Conservation (phyloP, 2,113 vertebrate genomes). For the Psilopogon haemacephalus region DNA sequence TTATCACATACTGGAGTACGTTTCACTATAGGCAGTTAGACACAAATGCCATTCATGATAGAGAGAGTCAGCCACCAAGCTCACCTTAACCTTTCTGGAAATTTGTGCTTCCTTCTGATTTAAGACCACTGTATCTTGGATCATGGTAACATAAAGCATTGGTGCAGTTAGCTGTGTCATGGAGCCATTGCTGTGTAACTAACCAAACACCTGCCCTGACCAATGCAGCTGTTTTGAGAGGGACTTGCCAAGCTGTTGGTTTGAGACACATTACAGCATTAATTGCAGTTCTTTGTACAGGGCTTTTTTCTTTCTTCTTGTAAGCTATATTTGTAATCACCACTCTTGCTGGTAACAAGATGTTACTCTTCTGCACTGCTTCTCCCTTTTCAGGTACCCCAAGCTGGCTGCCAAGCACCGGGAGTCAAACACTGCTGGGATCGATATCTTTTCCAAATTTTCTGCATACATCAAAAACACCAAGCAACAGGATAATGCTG, state of each 20-base stretch:
- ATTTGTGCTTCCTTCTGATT: constrained; percentile 17
- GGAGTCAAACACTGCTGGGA: constrained; percentile 91
- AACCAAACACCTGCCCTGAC: background rate
- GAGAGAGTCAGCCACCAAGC: background rate
- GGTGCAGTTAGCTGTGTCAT: background rate
- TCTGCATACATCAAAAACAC: constrained; percentile 96
- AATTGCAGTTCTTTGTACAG: background rate
- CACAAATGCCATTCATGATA: background rate
- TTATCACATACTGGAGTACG: background rate
- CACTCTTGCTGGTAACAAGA: background rate
- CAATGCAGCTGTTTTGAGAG: background rate
- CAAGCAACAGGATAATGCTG: constrained; percentile 82
- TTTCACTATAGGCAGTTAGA: background rate
- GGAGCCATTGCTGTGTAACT: background rate
- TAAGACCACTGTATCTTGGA: background rate
- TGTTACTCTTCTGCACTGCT: background rate
- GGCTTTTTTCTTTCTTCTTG: background rate
- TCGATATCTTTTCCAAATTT: constrained; percentile 93
- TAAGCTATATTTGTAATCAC: background rate
- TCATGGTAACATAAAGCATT: background rate
- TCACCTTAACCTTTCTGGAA: background rate
- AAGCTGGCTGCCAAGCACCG: constrained; percentile 87
- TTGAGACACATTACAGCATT: background rate
- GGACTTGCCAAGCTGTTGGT: background rate
- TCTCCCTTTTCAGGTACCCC: constrained; percentile 83